Percentiles rank a stretch among this genome's conserved stretches.
Conservation (phyloP, 1,140 invertebrate genomes). For the Cyrtorhinus lividipennis region DNA sequence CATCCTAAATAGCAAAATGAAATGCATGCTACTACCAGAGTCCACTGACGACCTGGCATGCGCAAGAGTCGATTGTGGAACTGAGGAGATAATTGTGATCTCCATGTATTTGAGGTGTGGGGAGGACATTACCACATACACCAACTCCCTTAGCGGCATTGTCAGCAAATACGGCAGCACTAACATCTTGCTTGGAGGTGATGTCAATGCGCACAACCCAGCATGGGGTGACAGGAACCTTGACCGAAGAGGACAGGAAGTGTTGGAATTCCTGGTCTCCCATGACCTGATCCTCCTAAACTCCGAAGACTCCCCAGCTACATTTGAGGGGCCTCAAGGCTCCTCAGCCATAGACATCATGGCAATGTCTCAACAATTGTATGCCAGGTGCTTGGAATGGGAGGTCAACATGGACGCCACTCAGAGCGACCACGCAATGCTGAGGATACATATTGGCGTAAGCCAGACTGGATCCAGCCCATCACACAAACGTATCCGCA, state of each 20-base stretch:
- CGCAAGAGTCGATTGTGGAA: neutral
- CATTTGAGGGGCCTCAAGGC: neutral
- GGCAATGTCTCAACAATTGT: neutral
- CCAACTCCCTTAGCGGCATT: neutral
- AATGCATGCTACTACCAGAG: neutral
- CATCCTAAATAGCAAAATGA: neutral
- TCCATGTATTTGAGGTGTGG: neutral
- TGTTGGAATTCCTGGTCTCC: neutral
- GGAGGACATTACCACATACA: neutral
- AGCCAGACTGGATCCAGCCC: neutral
- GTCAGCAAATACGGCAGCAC: neutral
- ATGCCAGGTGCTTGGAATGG: neutral
- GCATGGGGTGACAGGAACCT: neutral
- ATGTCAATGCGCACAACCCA: neutral
- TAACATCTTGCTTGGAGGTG: neutral
- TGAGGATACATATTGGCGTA: neutral
- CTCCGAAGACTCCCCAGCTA: conserved; percentile 1
- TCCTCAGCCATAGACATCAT: neutral
- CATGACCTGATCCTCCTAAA: neutral
- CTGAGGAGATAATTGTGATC: neutral
- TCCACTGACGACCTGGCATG: neutral
- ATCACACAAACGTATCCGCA: neutral
- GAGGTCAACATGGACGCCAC: neutral
- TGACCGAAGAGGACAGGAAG: neutral
- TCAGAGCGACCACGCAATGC: neutral